Conservation (phyloP, 1,140 invertebrate genomes). For the Bombus waltoni region DNA sequence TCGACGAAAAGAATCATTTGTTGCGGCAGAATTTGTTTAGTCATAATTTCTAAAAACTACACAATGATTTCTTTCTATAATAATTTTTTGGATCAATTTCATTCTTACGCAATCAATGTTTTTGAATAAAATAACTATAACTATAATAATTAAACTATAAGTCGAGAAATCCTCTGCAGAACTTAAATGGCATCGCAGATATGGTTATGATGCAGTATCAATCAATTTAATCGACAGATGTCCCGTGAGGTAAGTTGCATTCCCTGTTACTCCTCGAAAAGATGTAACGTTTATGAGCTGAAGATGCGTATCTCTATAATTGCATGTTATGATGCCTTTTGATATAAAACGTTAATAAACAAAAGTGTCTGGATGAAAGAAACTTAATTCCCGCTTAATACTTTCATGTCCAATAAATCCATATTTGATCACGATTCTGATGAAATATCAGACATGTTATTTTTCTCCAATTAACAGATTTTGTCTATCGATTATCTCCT, state of each 20-base stretch:
- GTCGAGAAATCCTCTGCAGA: neutral
- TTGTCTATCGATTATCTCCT: neutral
- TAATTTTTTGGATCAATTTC: neutral
- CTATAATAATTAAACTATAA: too few species aligned
- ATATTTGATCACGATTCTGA: neutral
- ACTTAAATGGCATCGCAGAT: neutral
- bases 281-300: neutral
- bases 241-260: constrained; percentile 2
- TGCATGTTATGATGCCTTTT: neutral
- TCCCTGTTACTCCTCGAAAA: neutral
- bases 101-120: neutral
- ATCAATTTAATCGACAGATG: constrained; percentile 6
- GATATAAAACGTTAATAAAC: neutral
- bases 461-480: neutral
- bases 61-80: neutral
- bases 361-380: neutral
- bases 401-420: neutral
- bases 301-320: constrained; percentile 20
- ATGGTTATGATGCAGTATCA: neutral
- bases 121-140: neutral
- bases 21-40: too few species aligned
- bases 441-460: neutral
- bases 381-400: neutral
- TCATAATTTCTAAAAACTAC: too few species aligned
- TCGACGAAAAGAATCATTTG: neutral